These are phyloP conservation scores for Sympetrum striolatum DNA, from an alignment of 2,888 invertebrate species.

Conservation along the genomic window DNA sequence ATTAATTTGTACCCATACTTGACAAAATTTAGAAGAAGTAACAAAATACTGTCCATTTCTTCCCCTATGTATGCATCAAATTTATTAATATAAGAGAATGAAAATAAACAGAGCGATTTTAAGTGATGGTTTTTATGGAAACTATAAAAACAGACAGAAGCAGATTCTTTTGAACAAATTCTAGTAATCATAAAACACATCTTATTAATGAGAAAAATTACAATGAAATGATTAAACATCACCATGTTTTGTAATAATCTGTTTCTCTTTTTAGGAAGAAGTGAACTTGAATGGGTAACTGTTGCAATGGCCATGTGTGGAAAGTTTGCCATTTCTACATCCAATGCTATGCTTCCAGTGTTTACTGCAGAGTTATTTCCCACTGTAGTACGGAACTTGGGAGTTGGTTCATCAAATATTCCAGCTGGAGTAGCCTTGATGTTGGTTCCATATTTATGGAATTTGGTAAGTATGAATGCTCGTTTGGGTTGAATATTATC, in stretches of 20 bases:
- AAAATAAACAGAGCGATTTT: too few species aligned
- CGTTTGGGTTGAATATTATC: neutral
- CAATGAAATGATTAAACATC: neutral
- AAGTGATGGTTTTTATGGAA: too few species aligned
- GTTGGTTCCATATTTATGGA: conserved; percentile 78
- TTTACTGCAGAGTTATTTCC: conserved; percentile 77
- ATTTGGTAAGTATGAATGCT: conserved; percentile 66
- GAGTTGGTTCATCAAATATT: conserved; percentile 77
- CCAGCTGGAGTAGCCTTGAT: conserved; percentile 78
- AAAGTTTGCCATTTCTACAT: conserved; percentile 79
- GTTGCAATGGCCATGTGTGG: conserved; percentile 79
- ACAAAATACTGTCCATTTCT: too few species aligned
- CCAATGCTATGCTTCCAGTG: conserved; percentile 80
- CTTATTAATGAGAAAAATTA: neutral
- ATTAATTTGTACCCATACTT: too few species aligned
- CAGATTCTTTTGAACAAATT: too few species aligned
- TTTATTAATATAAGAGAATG: too few species aligned
- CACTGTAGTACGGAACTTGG: conserved; percentile 73
- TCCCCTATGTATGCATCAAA: too few species aligned
- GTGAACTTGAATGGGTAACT: conserved; percentile 60
- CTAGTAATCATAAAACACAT: too few species aligned
- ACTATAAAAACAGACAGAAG: too few species aligned
- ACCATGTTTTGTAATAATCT: neutral
- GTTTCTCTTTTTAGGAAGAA: neutral
- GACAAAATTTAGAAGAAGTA: too few species aligned